A percentile compares a stretch with the other conserved stretches of the same genome.
These are phyloP conservation scores for Hemicordylus capensis DNA, from an alignment of 2,113 vertebrate genomes.

Conservation along the genomic window DNA sequence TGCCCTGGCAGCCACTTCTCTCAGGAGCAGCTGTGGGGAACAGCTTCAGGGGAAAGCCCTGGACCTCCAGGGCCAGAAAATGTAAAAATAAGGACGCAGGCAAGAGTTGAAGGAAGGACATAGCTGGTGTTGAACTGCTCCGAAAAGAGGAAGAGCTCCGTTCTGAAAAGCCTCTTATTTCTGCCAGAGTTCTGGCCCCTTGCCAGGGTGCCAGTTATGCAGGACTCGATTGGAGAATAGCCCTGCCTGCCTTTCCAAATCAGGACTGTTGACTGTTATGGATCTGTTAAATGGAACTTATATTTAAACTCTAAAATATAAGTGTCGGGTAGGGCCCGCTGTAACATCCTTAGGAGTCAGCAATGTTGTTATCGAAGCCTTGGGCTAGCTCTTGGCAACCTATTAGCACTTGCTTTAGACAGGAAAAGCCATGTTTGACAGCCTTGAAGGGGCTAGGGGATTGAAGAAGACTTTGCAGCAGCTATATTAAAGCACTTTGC, in stretches of 20 bases:
- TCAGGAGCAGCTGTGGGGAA: not conserved
- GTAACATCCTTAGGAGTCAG: conserved; percentile 21
- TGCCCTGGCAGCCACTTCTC: conserved; percentile 2
- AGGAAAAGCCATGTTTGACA: not conserved
- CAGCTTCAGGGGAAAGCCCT: not conserved
- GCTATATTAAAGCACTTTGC: not conserved
- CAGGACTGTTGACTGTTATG: not conserved
- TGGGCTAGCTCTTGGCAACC: conserved; percentile 17
- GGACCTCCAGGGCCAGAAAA: not conserved
- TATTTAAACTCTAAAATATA: not conserved
- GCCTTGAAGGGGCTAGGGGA: not conserved
- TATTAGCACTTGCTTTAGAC: not conserved
- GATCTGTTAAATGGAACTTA: conserved; percentile 4
- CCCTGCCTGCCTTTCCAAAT: accelerated
- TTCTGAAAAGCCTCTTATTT: conserved; percentile 38
- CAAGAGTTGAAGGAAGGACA: conserved; percentile 31
- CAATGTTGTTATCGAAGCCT: not conserved
- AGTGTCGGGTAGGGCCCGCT: conserved; percentile 33
- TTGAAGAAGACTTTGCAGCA: not conserved
- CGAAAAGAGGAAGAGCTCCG: conserved; percentile 33
- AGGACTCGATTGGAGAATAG: not conserved
- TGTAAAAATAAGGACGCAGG: conserved; percentile 28
- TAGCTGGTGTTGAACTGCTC: conserved; percentile 39
- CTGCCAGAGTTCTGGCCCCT: not conserved
- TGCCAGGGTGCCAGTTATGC: accelerated